phyloP scores from a whole-genome alignment of 2,797 vertebrate species.

The Onychomys torridus region DNA sequence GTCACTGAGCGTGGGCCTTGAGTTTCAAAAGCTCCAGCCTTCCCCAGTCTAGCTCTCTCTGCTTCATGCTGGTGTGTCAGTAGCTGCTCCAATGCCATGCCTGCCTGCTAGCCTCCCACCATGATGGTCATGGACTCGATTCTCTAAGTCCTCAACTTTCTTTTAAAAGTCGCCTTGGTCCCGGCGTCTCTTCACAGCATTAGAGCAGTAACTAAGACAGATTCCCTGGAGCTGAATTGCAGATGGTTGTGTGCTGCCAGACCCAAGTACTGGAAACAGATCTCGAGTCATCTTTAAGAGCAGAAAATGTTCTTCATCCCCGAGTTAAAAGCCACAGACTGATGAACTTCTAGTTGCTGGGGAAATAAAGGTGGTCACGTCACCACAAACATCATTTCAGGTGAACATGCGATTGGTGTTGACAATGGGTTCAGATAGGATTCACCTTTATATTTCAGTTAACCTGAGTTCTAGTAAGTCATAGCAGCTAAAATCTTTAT shows the following conservation, averaged over 20 bases:
- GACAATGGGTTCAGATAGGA: not conserved
- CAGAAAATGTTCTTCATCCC: not conserved
- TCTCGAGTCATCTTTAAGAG: not conserved
- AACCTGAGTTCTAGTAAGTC: constrained; percentile 6
- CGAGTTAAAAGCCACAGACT: not conserved
- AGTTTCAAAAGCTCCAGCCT: not conserved
- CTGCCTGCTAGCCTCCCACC: not conserved
- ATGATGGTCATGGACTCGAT: not conserved
- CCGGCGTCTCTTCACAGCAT: not conserved
- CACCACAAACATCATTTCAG: constrained; percentile 16
- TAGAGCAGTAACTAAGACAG: not conserved
- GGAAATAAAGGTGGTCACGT: not conserved
- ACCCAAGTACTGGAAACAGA: not conserved
- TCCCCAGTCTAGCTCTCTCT: no score
- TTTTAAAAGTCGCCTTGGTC: not conserved
- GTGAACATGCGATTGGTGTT: not conserved
- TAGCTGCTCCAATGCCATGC: not conserved
- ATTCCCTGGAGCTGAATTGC: not conserved
- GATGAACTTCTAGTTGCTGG: constrained; percentile 30
- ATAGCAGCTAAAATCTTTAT: not conserved
- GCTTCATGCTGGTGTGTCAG: not conserved
- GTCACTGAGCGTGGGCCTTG: no score
- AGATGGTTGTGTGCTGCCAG: not conserved
- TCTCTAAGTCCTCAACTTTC: not conserved
- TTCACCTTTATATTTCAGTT: constrained; percentile 25